These are phyloP conservation scores for Lucifuga dentata DNA, from an alignment of 2,113 vertebrate species.

Conservation along the genomic window DNA sequence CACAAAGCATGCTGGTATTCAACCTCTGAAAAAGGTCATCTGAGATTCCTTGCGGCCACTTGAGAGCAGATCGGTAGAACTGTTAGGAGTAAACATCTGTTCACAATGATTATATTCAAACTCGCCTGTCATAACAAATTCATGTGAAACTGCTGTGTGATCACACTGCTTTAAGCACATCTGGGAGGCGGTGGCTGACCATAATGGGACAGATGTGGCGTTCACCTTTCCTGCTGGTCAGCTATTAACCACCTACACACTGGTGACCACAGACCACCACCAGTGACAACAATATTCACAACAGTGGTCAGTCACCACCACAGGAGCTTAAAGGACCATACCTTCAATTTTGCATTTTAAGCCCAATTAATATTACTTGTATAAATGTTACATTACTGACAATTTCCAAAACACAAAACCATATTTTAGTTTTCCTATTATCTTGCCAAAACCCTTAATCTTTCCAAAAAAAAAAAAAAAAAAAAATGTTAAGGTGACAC, in stretches of 20 bases:
- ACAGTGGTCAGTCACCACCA: constrained; percentile 24
- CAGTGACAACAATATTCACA: constrained; percentile 28
- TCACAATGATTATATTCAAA: constrained; percentile 48
- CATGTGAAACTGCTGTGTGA: constrained; percentile 12
- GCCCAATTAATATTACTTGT: too few species aligned
- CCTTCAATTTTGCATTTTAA: too few species aligned
- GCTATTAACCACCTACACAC: constrained; percentile 40
- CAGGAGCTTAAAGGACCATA: constrained; percentile 3
- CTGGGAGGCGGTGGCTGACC: constrained; percentile 3
- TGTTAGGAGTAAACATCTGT: constrained; percentile 37
- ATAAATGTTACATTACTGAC: too few species aligned
- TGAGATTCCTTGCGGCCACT: constrained; percentile 36
- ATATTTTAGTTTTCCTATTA: too few species aligned
- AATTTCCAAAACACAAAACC: too few species aligned
- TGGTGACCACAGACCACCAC: constrained; percentile 31
- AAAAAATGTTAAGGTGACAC: too few species aligned
- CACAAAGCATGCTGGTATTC: constrained; percentile 58
- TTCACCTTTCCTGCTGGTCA: constrained; percentile 14
- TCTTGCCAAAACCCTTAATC: too few species aligned
- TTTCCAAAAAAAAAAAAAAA: too few species aligned
- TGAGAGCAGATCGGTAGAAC: constrained; percentile 25
- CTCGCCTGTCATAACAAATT: constrained; percentile 48
- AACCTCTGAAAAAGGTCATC: constrained; percentile 65
- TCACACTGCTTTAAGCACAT: constrained; percentile 28
- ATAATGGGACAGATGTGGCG: constrained; percentile 17